A percentile compares a stretch with the other conserved stretches of the same genome.
phyloP scores from a whole-genome alignment of 1,140 invertebrate genomes.

The Neodiprion lecontei region DNA sequence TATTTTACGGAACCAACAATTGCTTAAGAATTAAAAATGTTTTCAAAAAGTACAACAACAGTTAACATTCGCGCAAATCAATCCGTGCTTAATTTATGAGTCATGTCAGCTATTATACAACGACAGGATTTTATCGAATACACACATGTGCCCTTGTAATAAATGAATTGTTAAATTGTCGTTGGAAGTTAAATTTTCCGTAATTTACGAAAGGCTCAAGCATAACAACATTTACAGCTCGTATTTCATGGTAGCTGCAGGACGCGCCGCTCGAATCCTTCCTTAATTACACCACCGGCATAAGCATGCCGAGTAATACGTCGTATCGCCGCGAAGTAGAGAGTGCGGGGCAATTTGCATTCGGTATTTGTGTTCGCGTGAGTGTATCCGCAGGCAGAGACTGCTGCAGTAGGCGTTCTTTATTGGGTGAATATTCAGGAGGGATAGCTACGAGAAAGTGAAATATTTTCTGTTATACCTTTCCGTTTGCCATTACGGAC shows the following conservation, averaged over 20 bases:
- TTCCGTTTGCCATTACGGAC: not conserved
- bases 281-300: not conserved
- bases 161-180: not conserved
- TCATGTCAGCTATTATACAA: too few species aligned
- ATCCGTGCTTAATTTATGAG: too few species aligned
- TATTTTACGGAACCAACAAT: too few species aligned
- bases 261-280: not conserved
- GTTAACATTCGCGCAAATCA: too few species aligned
- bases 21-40: too few species aligned
- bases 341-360: conserved; percentile 3
- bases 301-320: conserved; percentile 7
- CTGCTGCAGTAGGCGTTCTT: not conserved
- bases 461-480: not conserved
- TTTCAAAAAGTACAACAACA: too few species aligned
- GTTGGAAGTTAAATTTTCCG: not conserved
- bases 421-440: not conserved
- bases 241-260: not conserved
- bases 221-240: not conserved
- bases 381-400: not conserved
- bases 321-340: not conserved
- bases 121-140: not conserved
- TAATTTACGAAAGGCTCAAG: not conserved
- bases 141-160: not conserved
- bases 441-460: not conserved
- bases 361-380: not conserved